Percentiles rank a stretch among this genome's conserved stretches.
phyloP scores from a whole-genome alignment of 2,113 vertebrate species.

The Vulpes ferrilata region DNA sequence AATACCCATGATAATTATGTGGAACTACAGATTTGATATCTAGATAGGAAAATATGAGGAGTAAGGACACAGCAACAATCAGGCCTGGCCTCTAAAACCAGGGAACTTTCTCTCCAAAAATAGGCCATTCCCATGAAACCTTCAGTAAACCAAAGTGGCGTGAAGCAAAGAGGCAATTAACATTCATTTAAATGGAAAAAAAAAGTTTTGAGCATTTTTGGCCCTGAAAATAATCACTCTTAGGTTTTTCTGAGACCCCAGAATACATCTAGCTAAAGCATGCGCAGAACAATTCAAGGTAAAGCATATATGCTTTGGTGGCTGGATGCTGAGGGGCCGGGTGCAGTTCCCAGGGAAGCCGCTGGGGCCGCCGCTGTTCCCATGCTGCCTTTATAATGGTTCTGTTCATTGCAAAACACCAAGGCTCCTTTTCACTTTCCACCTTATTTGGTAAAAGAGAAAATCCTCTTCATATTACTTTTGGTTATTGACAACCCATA shows the following conservation, averaged over 20 bases:
- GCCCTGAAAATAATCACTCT: background rate
- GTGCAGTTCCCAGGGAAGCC: background rate
- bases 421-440: background rate
- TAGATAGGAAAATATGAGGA: no score
- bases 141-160: background rate
- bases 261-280: background rate
- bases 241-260: background rate
- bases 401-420: background rate
- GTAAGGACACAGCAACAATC: background rate
- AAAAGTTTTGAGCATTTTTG: background rate
- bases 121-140: background rate
- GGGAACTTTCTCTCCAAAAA: background rate
- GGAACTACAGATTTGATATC: background rate
- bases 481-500: background rate
- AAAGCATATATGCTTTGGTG: no score
- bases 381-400: background rate
- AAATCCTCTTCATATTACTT: background rate
- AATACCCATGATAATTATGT: background rate
- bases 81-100: background rate
- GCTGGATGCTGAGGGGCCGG: no score
- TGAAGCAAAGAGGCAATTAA: background rate
- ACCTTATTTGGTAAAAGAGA: background rate
- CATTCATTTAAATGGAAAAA: background rate
- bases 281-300: background rate
- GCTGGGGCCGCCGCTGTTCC: background rate